Percentiles rank a stretch among this genome's conserved stretches.
These are phyloP conservation scores for Shinisaurus crocodilurus DNA, from an alignment of 2,113 vertebrate species.

Conservation along the genomic window DNA sequence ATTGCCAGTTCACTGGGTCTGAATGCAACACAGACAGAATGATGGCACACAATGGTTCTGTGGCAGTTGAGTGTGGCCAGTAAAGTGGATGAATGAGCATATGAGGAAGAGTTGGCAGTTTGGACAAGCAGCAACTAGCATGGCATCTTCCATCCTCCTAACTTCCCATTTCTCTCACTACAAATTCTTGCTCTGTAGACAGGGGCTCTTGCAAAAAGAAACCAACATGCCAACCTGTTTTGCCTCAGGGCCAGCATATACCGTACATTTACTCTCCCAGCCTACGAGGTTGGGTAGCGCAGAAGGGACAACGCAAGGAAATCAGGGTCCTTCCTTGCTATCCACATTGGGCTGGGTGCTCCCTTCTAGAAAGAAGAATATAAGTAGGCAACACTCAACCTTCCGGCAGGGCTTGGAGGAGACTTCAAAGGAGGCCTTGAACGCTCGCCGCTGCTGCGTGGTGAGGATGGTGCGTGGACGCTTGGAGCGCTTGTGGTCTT, in stretches of 20 bases:
- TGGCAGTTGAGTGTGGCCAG: neutral
- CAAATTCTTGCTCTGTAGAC: neutral
- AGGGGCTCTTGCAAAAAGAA: neutral
- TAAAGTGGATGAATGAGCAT: neutral
- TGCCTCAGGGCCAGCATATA: neutral
- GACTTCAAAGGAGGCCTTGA: constrained; percentile 94
- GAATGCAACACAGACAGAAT: neutral
- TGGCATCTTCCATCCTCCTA: neutral
- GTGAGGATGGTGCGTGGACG: constrained; percentile 91
- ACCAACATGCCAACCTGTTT: neutral
- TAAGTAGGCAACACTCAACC: constrained; percentile 64
- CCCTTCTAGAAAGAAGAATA: neutral
- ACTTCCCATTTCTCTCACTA: neutral
- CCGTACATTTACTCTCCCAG: neutral
- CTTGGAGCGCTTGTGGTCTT: constrained; percentile 90
- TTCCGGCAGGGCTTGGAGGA: constrained; percentile 92
- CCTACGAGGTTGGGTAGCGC: too few species aligned
- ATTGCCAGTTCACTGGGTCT: neutral
- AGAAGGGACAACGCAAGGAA: neutral
- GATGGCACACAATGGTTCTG: neutral
- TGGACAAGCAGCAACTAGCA: neutral
- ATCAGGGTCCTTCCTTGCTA: neutral
- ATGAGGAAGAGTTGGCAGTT: neutral
- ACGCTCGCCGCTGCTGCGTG: constrained; percentile 90
- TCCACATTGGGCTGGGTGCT: neutral